Base-by-base conservation (phyloP, 1,140 invertebrate genomes). In the Aporrectodea caliginosa region DNA sequence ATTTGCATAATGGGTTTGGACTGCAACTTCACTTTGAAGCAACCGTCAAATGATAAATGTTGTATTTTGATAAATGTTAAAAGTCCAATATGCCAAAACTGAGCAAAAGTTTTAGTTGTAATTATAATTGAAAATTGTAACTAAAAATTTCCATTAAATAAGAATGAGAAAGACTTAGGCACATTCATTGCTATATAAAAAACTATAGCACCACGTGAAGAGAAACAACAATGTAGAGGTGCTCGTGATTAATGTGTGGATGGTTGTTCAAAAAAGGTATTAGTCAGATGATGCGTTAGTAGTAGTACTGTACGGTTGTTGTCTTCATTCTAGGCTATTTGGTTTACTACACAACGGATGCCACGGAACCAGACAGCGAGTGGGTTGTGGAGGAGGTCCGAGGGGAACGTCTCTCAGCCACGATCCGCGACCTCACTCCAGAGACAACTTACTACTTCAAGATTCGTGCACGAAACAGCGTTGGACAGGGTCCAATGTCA, bases 381-480 rank as follows among this genome's bases (percentile, higher is more conserved):
- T 98, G 97, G 96, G 90, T 92, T 0, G 92, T 94, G 0, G 92
- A 97, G 86, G 91, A 90, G 0, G 93, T 97, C 2, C 89, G 93
- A 32, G 97, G 96, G 0, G 95, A 98, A 81, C 92, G 93, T 81
- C 91, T 94, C 74, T 93, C 94, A 33, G 92, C 92, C 29, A 90
- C 92, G 16, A 91, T 98, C 22, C 92, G 91, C 81, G 91, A 92
- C 32, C 90, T 99, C 2, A 92, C 93, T 22, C 92, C 94, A 0
- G 92, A 93, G 81, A 96, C 95, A 0, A 93, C 91, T 0, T 99
- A 99, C 89, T 95, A 93, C 87, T 98, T 98, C 87, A 98, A 97
- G 87, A 93, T 99, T 76, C 94, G 98, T 88, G 96, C 97, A 0
- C 90, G 94, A 27, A 98, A 95, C 85, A 90, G 89, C 83, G 93